Percentiles rank a stretch among this genome's conserved stretches.
These are phyloP conservation scores for Tortrix viridana DNA, from an alignment of 2,888 invertebrate genomes.

Conservation along the genomic window DNA sequence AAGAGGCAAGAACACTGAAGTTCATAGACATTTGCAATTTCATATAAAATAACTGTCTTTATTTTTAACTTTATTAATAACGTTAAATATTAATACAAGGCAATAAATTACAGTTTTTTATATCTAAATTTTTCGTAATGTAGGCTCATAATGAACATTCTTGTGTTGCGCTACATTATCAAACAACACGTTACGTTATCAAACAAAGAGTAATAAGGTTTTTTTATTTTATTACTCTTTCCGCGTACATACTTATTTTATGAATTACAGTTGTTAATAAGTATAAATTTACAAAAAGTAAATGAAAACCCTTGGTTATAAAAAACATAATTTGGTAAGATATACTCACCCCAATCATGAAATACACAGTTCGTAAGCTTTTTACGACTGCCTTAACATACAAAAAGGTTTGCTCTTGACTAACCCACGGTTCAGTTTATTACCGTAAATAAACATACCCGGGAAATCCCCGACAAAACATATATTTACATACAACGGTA, in stretches of 20 bases:
- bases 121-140: neutral
- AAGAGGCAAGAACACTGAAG: too few species aligned
- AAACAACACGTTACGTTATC: neutral
- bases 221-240: conserved; percentile 16
- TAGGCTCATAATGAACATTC: neutral
- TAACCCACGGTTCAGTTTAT: conserved; percentile 15
- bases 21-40: too few species aligned
- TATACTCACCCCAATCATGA: conserved; percentile 15
- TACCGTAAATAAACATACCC: conserved; percentile 15
- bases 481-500: conserved; percentile 14
- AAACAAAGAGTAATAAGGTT: conserved; percentile 13
- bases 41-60: neutral
- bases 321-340: neutral
- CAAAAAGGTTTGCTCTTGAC: conserved; percentile 21
- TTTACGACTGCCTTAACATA: conserved; percentile 19
- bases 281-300: neutral
- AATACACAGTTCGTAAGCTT: conserved; percentile 5
- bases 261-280: neutral
- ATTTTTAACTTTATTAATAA: too few species aligned
- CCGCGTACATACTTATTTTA: conserved; percentile 2
- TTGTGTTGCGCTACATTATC: neutral
- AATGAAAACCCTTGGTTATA: neutral
- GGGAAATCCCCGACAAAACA: neutral
- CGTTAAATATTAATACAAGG: too few species aligned
- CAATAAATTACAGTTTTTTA: too few species aligned